phyloP scores from a whole-genome alignment of 2,797 vertebrate genomes.

The Hybognathus amarus region DNA sequence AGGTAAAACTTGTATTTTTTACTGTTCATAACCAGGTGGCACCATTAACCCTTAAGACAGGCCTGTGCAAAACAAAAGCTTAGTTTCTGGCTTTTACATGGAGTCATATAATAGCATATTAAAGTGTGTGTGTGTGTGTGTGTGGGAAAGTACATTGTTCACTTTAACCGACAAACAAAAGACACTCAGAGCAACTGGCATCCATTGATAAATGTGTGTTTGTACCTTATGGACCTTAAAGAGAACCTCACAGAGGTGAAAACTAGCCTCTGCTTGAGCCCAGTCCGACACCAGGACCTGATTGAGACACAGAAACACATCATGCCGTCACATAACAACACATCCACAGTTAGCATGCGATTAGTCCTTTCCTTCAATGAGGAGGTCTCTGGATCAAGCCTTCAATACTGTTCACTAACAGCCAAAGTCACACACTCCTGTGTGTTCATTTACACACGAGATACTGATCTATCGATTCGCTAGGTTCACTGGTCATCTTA shows the following conservation, averaged over 20 bases:
- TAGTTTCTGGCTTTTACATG: no score
- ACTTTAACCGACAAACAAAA: neutral
- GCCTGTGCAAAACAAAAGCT: no score
- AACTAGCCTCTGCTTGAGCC: constrained; percentile 87
- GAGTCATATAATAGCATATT: no score
- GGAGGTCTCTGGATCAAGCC: neutral
- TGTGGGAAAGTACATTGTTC: neutral
- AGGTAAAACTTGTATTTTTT: no score
- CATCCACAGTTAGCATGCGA: neutral
- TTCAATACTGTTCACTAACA: neutral
- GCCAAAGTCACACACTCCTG: neutral
- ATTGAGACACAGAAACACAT: constrained; percentile 59
- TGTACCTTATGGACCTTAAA: constrained; percentile 95
- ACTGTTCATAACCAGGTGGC: no score
- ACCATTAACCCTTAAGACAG: no score
- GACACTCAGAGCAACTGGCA: neutral
- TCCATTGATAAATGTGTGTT: neutral
- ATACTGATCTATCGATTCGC: neutral
- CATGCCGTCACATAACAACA: neutral
- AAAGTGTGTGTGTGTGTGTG: no score
- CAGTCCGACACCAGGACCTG: constrained; percentile 89
- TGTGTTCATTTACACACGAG: neutral
- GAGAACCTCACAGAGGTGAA: constrained; percentile 97
- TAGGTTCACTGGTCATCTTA: neutral
- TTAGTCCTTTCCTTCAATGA: neutral